Conservation (phyloP, 2,113 vertebrate genomes). For the Macaca fascicularis region DNA sequence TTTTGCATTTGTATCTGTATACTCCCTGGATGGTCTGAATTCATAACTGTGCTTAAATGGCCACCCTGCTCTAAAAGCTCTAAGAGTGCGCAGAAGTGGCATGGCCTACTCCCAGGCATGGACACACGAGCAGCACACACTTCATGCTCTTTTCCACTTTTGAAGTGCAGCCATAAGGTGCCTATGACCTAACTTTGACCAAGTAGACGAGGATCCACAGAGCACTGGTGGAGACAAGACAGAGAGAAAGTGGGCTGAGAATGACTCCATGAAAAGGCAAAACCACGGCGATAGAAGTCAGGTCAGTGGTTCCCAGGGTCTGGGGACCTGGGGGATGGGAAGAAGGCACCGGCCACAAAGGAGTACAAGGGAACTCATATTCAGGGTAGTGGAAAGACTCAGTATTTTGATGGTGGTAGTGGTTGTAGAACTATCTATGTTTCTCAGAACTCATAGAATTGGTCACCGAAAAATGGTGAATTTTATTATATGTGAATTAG, state of each 20-base stretch:
- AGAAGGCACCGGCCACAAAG: background rate
- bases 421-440: background rate
- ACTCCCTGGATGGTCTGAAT: background rate
- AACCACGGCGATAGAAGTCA: background rate
- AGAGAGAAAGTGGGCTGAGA: background rate
- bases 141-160: background rate
- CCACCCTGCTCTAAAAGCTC: background rate
- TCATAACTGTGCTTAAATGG: background rate
- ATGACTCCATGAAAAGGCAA: background rate
- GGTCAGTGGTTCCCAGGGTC: background rate
- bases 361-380: background rate
- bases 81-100: background rate
- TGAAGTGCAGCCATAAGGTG: accelerated
- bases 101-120: background rate
- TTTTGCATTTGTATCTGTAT: background rate
- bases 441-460: background rate
- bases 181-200: background rate
- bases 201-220: background rate
- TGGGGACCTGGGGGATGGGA: accelerated
- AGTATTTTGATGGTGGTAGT: background rate
- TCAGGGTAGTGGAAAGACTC: too few species aligned
- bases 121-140: background rate
- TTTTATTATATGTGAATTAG: conserved; percentile 18
- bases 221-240: background rate
- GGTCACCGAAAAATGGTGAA: conserved; percentile 2